A percentile compares a stretch with the other conserved stretches of the same genome.
Conservation (phyloP, 2,113 vertebrate genomes). For the Solea solea region DNA sequence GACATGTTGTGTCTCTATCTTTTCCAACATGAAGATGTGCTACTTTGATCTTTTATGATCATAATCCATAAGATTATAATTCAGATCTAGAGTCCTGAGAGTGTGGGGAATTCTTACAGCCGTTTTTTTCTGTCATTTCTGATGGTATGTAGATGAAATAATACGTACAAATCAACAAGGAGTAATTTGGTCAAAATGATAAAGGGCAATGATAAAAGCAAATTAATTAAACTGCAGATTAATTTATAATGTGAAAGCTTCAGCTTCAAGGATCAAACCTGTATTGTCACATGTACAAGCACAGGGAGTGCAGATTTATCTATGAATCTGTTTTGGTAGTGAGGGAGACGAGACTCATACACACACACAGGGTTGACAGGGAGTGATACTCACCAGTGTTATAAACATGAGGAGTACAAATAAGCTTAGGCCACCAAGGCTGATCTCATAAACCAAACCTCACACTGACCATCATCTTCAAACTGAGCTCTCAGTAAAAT, state of each 20-base stretch:
- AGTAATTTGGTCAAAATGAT: not conserved
- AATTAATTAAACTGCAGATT: not conserved
- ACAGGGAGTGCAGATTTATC: constrained; percentile 10
- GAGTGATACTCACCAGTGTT: not conserved
- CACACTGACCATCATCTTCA: not conserved
- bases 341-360: not conserved
- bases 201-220: not conserved
- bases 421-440: constrained; percentile 5
- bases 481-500: constrained; percentile 12
- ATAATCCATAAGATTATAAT: too few species aligned
- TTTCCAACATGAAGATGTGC: too few species aligned
- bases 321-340: constrained; percentile 7
- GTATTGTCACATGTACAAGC: not conserved
- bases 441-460: constrained; percentile 14
- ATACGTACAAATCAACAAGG: too few species aligned
- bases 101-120: not conserved
- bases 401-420: not conserved
- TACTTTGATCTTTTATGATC: not conserved
- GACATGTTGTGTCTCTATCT: too few species aligned
- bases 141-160: too few species aligned
- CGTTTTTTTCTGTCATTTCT: not conserved
- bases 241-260: not conserved
- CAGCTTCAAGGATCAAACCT: not conserved
- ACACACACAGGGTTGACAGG: not conserved
- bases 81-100: too few species aligned